phyloP scores from a whole-genome alignment of 2,113 vertebrate species.

The Emydocephalus ijimae region DNA sequence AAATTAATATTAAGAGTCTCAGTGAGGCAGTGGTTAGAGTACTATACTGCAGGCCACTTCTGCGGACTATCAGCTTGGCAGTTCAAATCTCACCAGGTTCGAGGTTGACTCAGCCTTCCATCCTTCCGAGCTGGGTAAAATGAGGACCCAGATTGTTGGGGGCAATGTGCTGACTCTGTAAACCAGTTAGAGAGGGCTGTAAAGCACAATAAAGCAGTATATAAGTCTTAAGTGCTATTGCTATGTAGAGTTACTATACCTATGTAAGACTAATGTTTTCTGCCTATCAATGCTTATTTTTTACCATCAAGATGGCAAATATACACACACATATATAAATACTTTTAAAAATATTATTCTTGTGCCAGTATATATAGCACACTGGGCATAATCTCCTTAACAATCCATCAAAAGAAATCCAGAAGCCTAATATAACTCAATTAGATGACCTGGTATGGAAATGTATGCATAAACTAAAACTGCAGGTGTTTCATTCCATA shows the following conservation, averaged over 20 bases:
- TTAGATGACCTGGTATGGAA: not conserved
- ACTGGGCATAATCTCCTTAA: not conserved
- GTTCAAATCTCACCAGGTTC: no score
- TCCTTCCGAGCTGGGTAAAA: no score
- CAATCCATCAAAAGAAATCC: fast-evolving
- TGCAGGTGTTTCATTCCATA: not conserved
- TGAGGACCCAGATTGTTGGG: no score
- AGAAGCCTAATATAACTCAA: not conserved
- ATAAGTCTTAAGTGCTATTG: no score
- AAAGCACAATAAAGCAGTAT: no score
- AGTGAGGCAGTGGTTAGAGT: no score
- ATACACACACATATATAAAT: not conserved
- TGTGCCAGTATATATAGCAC: not conserved
- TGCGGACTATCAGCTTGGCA: no score
- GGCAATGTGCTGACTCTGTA: no score
- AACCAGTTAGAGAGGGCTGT: no score
- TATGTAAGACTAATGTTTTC: not conserved
- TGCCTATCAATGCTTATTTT: not conserved
- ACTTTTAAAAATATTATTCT: not conserved
- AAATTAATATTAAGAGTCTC: no score
- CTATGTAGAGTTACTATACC: not conserved
- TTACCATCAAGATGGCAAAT: not conserved
- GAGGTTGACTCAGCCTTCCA: no score
- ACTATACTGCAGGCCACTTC: no score
- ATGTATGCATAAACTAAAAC: not conserved